Evolutionary conservation across 2,888 invertebrate species (phyloP), one percentile per base, ranked within the genome.

Genomic region (Plebejus argus): DNA sequence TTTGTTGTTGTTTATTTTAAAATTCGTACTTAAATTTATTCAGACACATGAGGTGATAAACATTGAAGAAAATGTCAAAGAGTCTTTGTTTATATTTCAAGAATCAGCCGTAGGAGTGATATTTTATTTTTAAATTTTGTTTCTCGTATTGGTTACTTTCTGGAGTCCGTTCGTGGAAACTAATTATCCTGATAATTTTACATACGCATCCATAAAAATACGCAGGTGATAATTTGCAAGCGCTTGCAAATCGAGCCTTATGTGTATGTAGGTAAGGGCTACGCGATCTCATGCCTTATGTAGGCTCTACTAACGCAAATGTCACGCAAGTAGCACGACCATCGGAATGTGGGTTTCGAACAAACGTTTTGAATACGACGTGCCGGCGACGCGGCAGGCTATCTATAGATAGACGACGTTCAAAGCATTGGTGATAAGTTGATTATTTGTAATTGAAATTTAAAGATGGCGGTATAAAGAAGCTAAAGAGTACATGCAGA

Each of bases 291-390:
- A 82, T 81, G 82, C 80, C 80, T 82, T 81, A 82, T 81, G 82
- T 83, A 83, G 83, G 81, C 81, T 80, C 81, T 81, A 82, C 80
- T 81, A 83, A 89, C 88, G 90, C 88, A 89, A 90, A 91, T 90
- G 87, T 87, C 86, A 86, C 82, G 85, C 86, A 87, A 89, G 86
- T 87, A 82, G 89, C 84, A 89, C 89, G 85, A 77, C 83, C 81
- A 83, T 85, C 80, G 89, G 91, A 90, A 91, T 91, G 90, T 88
- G 88, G 87, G 86, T 83, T 85, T 83, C 83, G 83, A 85, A 84
- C 82, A 81, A 83, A 82, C 83, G 86, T 86, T 84, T 86, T 84
- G 84, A 86, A 86, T 87, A 86, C 85, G 80, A 80, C 78, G 72
- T 23, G 45, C 45, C 71, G n/a, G n/a, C 71, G 66, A 66, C 28